A percentile compares a stretch with the other conserved stretches of the same genome.
phyloP scores from a whole-genome alignment of 2,113 vertebrate genomes.

The Vireo altiloquus region DNA sequence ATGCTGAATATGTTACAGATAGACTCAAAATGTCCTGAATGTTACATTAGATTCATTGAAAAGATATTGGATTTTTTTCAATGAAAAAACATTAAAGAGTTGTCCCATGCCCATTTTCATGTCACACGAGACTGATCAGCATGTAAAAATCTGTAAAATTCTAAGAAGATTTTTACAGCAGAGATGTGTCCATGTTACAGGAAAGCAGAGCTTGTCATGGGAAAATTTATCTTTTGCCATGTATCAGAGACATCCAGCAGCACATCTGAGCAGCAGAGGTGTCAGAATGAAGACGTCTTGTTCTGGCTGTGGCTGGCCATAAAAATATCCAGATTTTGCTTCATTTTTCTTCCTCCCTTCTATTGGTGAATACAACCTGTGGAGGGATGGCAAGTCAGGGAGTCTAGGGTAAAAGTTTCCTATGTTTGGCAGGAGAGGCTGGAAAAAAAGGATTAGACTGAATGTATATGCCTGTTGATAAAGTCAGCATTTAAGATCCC shows the following conservation, averaged over 20 bases:
- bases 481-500: not conserved
- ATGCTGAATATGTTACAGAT: not conserved
- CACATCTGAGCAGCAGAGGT: not conserved
- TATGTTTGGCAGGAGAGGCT: not conserved
- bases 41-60: not conserved
- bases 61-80: not conserved
- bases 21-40: not conserved
- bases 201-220: not conserved
- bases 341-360: not conserved
- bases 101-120: not conserved
- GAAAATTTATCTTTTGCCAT: not conserved
- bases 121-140: not conserved
- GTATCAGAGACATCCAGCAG: not conserved
- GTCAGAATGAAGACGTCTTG: not conserved
- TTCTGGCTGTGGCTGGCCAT: not conserved
- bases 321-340: not conserved
- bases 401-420: not conserved
- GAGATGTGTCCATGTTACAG: not conserved
- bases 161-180: not conserved
- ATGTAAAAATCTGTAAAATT: not conserved
- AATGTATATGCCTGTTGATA: not conserved
- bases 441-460: not conserved
- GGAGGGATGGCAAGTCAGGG: not conserved
- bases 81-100: not conserved
- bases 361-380: not conserved